A percentile compares a stretch with the other conserved stretches of the same genome.
These are phyloP conservation scores for Dynastes maya DNA, from an alignment of 2,888 invertebrate genomes.

Conservation along the genomic window DNA sequence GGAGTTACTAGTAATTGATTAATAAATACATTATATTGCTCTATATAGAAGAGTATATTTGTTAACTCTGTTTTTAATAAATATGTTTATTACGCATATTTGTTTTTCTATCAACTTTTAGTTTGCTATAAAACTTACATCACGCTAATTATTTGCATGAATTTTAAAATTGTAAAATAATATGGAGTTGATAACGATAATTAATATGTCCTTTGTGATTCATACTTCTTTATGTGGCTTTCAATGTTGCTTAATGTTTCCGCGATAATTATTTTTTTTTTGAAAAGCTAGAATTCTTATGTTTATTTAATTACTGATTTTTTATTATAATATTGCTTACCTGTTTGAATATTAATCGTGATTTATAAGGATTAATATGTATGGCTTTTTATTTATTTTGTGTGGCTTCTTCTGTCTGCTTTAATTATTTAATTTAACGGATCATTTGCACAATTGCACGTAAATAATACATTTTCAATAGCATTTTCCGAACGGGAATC, in stretches of 20 bases:
- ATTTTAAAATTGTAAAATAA: slow-evolving; percentile 11
- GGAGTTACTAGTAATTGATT: slow-evolving; percentile 35
- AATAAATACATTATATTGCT: slow-evolving; percentile 37
- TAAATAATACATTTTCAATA: slow-evolving; percentile 48
- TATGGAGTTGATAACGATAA: slow-evolving; percentile 47
- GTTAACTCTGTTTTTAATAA: slow-evolving; percentile 59
- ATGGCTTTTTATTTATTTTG: slow-evolving; percentile 27
- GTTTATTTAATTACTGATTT: slow-evolving; percentile 1
- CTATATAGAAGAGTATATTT: slow-evolving; percentile 56
- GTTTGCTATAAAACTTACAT: slow-evolving; percentile 47
- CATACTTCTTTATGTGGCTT: background rate
- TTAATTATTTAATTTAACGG: slow-evolving; percentile 10
- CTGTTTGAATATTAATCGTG: background rate
- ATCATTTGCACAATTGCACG: slow-evolving; percentile 36
- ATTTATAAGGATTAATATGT: background rate
- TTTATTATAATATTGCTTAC: background rate
- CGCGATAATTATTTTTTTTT: slow-evolving; percentile 2
- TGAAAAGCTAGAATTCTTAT: background rate
- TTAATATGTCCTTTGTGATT: slow-evolving; percentile 4
- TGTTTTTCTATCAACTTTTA: slow-evolving; percentile 34
- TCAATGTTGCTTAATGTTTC: slow-evolving; percentile 17
- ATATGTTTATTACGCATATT: slow-evolving; percentile 55
- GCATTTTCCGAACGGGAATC: slow-evolving; percentile 24
- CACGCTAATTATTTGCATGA: slow-evolving; percentile 32
- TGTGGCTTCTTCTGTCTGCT: slow-evolving; percentile 41